These are phyloP conservation scores for Murina feae DNA, from an alignment of 2,113 vertebrate genomes.

Conservation along the genomic window DNA sequence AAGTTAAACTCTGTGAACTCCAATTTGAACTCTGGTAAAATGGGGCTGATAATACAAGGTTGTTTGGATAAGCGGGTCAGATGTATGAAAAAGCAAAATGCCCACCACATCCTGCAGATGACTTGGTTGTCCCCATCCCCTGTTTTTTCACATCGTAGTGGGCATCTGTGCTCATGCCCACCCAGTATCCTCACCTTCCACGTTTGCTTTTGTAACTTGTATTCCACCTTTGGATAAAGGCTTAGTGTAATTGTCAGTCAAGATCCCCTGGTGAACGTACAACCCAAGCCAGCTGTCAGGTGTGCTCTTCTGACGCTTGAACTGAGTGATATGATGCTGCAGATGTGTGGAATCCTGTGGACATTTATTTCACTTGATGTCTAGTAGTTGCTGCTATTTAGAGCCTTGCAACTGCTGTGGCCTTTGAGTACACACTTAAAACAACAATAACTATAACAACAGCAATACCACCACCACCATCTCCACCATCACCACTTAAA, in stretches of 20 bases:
- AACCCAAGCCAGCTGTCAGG: neutral
- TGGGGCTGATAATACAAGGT: neutral
- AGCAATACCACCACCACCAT: no score
- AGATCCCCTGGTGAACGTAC: neutral
- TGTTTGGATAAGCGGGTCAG: neutral
- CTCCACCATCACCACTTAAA: no score
- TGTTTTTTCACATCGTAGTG: neutral
- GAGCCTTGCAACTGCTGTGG: neutral
- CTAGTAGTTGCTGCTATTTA: neutral
- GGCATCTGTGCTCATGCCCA: neutral
- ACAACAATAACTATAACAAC: neutral
- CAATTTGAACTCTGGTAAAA: neutral
- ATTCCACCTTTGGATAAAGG: neutral
- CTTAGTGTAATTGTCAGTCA: neutral
- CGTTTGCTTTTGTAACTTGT: neutral
- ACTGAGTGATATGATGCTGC: neutral
- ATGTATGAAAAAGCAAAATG: neutral
- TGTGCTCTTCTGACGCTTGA: neutral
- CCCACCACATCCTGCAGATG: no score
- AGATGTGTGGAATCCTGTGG: neutral
- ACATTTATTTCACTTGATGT: no score
- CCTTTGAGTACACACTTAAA: neutral
- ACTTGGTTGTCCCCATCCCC: neutral
- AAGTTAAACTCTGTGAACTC: neutral
- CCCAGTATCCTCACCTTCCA: accelerated